A percentile compares a stretch with the other conserved stretches of the same genome.
Conservation (phyloP, 2,888 invertebrate genomes). For the Nemoura dubitans region DNA sequence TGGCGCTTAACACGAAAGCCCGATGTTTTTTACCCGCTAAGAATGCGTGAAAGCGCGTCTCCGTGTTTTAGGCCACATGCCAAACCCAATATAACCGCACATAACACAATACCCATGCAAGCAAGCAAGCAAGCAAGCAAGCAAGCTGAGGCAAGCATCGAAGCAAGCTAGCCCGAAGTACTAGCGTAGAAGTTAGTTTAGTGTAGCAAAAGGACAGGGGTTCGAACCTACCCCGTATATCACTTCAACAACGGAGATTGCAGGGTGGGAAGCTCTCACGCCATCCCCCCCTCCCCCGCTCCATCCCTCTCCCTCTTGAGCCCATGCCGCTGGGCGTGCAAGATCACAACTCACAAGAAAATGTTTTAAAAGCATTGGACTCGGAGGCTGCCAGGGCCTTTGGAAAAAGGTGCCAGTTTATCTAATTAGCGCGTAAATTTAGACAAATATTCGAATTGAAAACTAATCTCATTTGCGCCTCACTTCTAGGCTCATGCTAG, state of each 20-base stretch:
- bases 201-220: constrained; percentile 25
- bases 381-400: background rate
- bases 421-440: background rate
- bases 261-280: background rate
- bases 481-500: too few relatives aligned
- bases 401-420: background rate
- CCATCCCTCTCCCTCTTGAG: background rate
- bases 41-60: constrained; percentile 9
- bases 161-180: background rate
- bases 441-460: constrained; percentile 7
- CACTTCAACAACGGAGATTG: constrained; percentile 25
- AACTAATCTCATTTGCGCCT: background rate
- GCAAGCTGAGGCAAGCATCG: background rate
- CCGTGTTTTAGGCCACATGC: constrained; percentile 26
- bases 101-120: constrained; percentile 24
- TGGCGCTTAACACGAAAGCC: background rate
- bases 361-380: background rate
- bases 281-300: background rate
- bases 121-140: background rate
- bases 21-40: background rate
- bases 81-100: constrained; percentile 34
- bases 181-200: constrained; percentile 31
- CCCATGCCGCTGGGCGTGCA: background rate
- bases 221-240: constrained; percentile 30
- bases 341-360: constrained; percentile 7